Evolutionary conservation across 2,113 vertebrate genomes (phyloP), one percentile per base, ranked within the genome.

Genomic region (Entelurus aequoreus): DNA sequence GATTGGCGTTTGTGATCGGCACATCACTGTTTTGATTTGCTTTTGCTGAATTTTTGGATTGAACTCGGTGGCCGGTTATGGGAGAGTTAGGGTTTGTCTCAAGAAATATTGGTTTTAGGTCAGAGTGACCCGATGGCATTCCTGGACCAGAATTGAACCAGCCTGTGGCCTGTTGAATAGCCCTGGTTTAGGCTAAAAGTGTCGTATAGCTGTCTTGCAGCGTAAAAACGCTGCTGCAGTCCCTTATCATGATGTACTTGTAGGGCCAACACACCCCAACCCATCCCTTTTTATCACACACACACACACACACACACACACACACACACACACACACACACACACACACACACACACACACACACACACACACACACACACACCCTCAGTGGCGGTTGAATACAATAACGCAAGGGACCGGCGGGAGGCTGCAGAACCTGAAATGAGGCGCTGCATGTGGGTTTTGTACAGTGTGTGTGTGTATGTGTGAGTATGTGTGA

Each of bases 341-440:
- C 48, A 65, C 28, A 28, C 28, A 28, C 28, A 28, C 28, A 28
- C 28, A 28, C 11, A 21, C 56, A 14, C 35, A 65, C 65, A 44
- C 48, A 65, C 28, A 28, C 28, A 28, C 28, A 28, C 28, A 28
- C 28, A 28, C 28, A 28, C 28, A 28, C 28, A 28, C 28, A 28
- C 28, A 28, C 28, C 28, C 44, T 76, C 77, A 54, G 65, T 74
- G 71, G 75, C 75, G 73, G 71, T 67, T 69, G 78, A 84, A 84
- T 81, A 82, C 73, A 80, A 86, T 80, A 73, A 80, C 74, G 71
- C 68, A 63, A 79, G 61, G 65, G 67, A 69, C 64, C 70, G 71
- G 69, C 79, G 75, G 63, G 70, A 81, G 64, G 67, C 68, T 75
- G 69, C 50, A 62, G 69, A 81, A 65, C 19, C 69, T 76, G 37